Base-by-base conservation (phyloP, 2,888 invertebrate species). In the Ectemnius lituratus region DNA sequence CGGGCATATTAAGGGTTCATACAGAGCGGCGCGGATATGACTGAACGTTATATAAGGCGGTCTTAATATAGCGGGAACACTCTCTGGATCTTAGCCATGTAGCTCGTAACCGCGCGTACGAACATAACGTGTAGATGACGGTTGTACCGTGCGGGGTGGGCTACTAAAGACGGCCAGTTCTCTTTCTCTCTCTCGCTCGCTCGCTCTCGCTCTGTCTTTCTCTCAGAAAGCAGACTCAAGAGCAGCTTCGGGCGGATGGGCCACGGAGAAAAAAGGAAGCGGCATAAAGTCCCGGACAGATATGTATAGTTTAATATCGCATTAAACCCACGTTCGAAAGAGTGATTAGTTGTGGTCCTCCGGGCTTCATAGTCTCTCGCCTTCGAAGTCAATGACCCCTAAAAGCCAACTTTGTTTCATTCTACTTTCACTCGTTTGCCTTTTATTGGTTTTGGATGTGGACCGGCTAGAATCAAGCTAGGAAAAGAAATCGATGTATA, bases 81-180 rank as follows among this genome's bases (percentile, higher is more conserved):
- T 83, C 79, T 81, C 86, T 87, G 87, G 87, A 87, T 77, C 84
- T 81, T 82, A 83, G 87, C 87, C 87, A 87, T 83, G 80, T 81
- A 75, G 73, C 72, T 76, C 80, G 82, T 84, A 78, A 75, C 73
- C 74, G 67, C 65, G 69, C 64, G 72, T 75, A 74, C 62, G 59
- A 61, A 73, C 68, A 61, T 70, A 75, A 75, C 71, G 71, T 67
- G 63, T 60, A 65, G 66, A 58, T 61, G 71, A 37, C 64, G 67
- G 66, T 76, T 71, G 60, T 66, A 66, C 16, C 56, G 65, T 14
- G 65, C 11, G 57, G 57, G 27, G 37, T 57, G 37, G 37, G 37
- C 37, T 11, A 37, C 37, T 37, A 37, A 37, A 37, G 8, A 11
- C 37, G 23, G 23, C 23, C 23, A 23, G 8, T 37, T 11, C 5